Evolutionary conservation across 2,113 vertebrate genomes (phyloP).

Genomic region (Dasyornis broadbenti): DNA sequence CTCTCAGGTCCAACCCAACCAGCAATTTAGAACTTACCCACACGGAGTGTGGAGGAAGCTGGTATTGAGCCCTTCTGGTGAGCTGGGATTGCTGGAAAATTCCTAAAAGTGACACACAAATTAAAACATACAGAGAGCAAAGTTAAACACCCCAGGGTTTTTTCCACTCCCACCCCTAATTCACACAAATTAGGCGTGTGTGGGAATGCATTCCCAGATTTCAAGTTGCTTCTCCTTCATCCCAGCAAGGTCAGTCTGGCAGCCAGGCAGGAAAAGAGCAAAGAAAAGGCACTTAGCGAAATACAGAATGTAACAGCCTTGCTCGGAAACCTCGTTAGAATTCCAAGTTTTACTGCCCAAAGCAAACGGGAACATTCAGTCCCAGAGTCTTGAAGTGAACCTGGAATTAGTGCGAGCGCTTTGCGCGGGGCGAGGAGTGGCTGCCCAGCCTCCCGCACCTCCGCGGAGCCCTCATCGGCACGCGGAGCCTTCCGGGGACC

Average conservation of each 20-base stretch:
- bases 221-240: background rate
- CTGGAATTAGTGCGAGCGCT: background rate
- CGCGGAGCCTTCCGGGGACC: background rate
- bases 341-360: background rate
- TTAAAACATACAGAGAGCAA: background rate
- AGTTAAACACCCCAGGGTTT: background rate
- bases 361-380: background rate
- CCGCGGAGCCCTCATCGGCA: background rate
- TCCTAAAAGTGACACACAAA: background rate
- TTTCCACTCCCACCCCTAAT: background rate
- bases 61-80: background rate
- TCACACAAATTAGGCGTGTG: background rate
- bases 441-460: background rate
- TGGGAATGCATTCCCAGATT: background rate
- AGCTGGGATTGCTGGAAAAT: background rate
- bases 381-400: background rate
- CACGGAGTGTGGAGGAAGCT: rapidly evolving
- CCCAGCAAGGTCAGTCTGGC: background rate
- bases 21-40: background rate
- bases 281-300: background rate
- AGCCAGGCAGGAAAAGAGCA: background rate
- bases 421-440: background rate
- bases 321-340: background rate
- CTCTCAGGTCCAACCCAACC: background rate
- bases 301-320: background rate